Percentiles rank a stretch among this genome's conserved stretches.
Evolutionary conservation across 2,888 invertebrate species (phyloP).

Genomic region (Acrobasis repandana): DNA sequence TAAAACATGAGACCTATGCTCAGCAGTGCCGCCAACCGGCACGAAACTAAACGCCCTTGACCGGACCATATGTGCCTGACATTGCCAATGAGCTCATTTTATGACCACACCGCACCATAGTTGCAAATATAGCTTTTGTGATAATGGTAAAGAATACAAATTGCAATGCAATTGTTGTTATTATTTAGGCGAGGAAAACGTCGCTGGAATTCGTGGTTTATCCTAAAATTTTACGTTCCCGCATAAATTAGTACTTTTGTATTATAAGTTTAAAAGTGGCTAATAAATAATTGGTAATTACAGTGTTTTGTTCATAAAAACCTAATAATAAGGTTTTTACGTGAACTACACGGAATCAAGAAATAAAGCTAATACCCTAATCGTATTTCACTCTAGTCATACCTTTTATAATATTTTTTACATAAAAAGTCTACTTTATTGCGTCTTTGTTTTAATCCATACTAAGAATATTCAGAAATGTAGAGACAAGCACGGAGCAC

Average conservation of each 20-base stretch:
- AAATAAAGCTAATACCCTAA: too few species aligned
- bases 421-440: not conserved
- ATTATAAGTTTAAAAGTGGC: too few species aligned
- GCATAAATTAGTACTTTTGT: not conserved
- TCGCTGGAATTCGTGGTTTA: not conserved
- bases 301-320: too few species aligned
- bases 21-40: constrained; percentile 16
- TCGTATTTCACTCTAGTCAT: too few species aligned
- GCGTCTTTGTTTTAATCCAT: not conserved
- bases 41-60: constrained; percentile 43
- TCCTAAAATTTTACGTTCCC: not conserved
- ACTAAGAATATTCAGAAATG: not conserved
- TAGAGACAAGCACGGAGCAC: not conserved
- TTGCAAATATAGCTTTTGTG: constrained; percentile 25
- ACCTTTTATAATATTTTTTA: too few species aligned
- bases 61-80: constrained; percentile 41
- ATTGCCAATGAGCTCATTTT: constrained; percentile 32
- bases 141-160: constrained; percentile 26
- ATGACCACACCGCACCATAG: constrained; percentile 26
- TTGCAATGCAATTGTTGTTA: constrained; percentile 3
- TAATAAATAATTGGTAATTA: too few species aligned
- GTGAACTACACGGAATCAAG: too few species aligned
- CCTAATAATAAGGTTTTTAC: too few species aligned
- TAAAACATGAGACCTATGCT: too few species aligned
- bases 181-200: not conserved